phyloP scores from a whole-genome alignment of 2,797 vertebrate genomes.

The Melanogrammus aeglefinus region DNA sequence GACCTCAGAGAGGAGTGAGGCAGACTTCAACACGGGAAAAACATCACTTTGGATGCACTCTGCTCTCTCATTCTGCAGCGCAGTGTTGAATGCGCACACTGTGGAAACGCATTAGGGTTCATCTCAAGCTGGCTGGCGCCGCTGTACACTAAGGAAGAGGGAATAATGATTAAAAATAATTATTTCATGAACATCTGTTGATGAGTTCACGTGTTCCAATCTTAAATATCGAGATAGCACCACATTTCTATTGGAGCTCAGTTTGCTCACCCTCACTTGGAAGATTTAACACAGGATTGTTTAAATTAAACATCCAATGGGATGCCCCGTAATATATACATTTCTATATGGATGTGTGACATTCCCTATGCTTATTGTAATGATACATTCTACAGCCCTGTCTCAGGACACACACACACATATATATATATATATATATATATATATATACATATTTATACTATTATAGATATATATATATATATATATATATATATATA shows the following conservation, averaged over 20 bases:
- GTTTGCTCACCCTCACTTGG: neutral
- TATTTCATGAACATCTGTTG: too few species aligned
- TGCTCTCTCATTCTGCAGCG: too few species aligned
- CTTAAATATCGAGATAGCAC: neutral
- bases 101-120: too few species aligned
- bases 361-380: neutral
- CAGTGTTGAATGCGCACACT: too few species aligned
- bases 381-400: neutral
- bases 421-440: neutral
- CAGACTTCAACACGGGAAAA: too few species aligned
- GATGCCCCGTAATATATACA: neutral
- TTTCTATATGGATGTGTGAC: neutral
- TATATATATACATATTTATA: neutral
- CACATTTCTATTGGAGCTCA: neutral
- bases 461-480: neutral
- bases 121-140: too few species aligned
- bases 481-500: too few species aligned
- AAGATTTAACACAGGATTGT: neutral
- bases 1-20: too few species aligned
- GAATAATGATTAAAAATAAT: too few species aligned
- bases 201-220: neutral
- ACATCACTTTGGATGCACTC: too few species aligned
- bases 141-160: too few species aligned
- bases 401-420: neutral
- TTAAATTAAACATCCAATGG: neutral